Evolutionary conservation across 2,888 invertebrate species (phyloP).

Genomic region (Drosophila anomelani): DNA sequence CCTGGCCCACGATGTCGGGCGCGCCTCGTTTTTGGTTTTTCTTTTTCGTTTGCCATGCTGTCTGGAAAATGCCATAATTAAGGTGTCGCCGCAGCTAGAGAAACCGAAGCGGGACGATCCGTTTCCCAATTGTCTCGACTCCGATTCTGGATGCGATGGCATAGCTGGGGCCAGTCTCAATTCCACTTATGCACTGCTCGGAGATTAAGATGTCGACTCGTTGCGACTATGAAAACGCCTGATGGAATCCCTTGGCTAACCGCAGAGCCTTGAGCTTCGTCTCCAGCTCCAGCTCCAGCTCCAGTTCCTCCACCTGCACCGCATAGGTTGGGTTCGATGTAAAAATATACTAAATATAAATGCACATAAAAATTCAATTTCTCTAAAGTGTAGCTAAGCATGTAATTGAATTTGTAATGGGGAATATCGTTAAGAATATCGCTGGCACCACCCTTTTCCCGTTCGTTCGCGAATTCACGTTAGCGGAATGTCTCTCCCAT

Average conservation of each 20-base stretch:
- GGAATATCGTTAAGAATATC: constrained; percentile 71
- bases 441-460: constrained; percentile 13
- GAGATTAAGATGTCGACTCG: constrained; percentile 52
- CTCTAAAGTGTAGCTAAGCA: constrained; percentile 82
- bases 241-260: constrained; percentile 47
- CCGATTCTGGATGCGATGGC: background rate
- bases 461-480: constrained; percentile 73
- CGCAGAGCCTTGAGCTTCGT: constrained; percentile 25
- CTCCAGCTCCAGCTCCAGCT: background rate
- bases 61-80: constrained; percentile 64
- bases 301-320: background rate
- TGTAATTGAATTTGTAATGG: constrained; percentile 83
- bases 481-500: constrained; percentile 53
- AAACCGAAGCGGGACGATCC: constrained; percentile 33
- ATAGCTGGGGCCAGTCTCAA: constrained; percentile 28
- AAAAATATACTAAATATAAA: constrained; percentile 75
- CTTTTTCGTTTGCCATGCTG: background rate
- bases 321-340: constrained; percentile 41
- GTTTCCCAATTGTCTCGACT: constrained; percentile 25
- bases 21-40: constrained; percentile 2
- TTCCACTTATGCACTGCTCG: constrained; percentile 45
- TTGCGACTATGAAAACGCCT: constrained; percentile 65
- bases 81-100: constrained; percentile 53
- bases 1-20: background rate
- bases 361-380: constrained; percentile 80